Percentiles rank a stretch among this genome's conserved stretches.
These are phyloP conservation scores for Cyclura pinguis DNA, from an alignment of 2,797 vertebrate genomes.

Conservation along the genomic window DNA sequence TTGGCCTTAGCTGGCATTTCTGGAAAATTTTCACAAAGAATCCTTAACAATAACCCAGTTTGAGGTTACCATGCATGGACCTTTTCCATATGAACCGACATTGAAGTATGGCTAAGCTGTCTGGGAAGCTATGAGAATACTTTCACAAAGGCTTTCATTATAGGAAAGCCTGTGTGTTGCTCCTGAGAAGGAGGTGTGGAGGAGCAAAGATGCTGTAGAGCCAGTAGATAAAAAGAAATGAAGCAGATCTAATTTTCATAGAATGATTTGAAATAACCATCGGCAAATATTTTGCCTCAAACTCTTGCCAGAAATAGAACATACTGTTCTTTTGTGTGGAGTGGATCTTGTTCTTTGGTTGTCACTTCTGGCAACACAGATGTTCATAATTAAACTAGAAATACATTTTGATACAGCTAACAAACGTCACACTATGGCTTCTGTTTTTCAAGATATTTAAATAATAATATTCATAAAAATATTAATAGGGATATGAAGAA, in stretches of 20 bases:
- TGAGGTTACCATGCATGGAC: too few species aligned
- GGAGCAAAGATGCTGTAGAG: background rate
- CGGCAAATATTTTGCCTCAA: background rate
- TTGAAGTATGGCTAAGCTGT: too few species aligned
- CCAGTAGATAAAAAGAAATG: background rate
- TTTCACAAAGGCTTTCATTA: background rate
- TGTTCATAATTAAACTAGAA: constrained; percentile 8
- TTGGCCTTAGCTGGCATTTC: too few species aligned
- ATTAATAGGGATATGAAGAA: background rate
- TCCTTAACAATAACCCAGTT: too few species aligned
- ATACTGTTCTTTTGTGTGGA: constrained; percentile 1
- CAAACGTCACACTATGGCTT: background rate
- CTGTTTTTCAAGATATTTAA: background rate
- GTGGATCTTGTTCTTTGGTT: background rate
- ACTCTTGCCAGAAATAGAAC: background rate
- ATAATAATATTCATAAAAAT: background rate
- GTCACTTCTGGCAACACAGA: background rate
- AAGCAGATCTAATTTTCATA: background rate
- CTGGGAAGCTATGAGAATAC: background rate
- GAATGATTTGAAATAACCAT: constrained; percentile 12
- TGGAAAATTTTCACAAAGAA: too few species aligned
- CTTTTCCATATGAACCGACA: too few species aligned
- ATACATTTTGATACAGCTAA: background rate
- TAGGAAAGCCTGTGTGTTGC: background rate
- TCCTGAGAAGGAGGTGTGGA: background rate